phyloP scores from a whole-genome alignment of 1,140 invertebrate species.

The Ptiloglossa arizonensis region DNA sequence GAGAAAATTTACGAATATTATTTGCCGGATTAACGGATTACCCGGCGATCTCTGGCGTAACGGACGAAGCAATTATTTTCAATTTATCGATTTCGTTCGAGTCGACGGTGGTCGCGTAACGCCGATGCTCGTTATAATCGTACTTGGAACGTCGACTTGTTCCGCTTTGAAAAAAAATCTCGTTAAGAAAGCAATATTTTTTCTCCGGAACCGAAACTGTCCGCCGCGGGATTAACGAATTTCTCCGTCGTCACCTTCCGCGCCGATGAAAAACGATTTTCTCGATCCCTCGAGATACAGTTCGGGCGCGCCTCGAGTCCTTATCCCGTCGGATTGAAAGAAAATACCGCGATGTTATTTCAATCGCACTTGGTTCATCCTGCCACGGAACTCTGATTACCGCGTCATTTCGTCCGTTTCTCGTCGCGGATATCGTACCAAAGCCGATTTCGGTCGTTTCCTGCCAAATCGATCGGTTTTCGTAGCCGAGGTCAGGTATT shows the following conservation, averaged over 20 bases:
- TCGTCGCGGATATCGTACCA: background rate
- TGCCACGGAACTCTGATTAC: conserved; percentile 25
- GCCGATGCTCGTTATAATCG: background rate
- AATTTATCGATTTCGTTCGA: background rate
- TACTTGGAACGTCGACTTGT: background rate
- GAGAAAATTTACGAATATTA: conserved; percentile 53
- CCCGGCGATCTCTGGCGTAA: conserved; percentile 16
- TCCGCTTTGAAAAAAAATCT: too few relatives aligned
- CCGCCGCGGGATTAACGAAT: conserved; percentile 33
- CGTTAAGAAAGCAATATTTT: conserved; percentile 29
- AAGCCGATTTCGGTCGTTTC: too few relatives aligned
- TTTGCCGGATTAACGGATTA: conserved; percentile 57
- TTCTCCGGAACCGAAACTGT: background rate
- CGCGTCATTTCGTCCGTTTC: conserved; percentile 6
- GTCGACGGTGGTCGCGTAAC: background rate
- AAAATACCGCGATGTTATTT: conserved; percentile 79
- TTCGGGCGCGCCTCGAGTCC: conserved; percentile 55
- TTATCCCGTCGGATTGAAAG: conserved; percentile 75
- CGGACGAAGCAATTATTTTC: conserved; percentile 43
- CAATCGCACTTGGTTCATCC: conserved; percentile 60
- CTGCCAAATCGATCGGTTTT: too few relatives aligned
- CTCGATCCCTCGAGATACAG: conserved; percentile 49
- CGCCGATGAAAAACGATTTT: conserved; percentile 40
- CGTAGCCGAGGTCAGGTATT: too few relatives aligned
- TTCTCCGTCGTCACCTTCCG: background rate